phyloP scores from a whole-genome alignment of 35 echinoderm and acorn worm species.

The Heliocidaris erythrogramma region DNA sequence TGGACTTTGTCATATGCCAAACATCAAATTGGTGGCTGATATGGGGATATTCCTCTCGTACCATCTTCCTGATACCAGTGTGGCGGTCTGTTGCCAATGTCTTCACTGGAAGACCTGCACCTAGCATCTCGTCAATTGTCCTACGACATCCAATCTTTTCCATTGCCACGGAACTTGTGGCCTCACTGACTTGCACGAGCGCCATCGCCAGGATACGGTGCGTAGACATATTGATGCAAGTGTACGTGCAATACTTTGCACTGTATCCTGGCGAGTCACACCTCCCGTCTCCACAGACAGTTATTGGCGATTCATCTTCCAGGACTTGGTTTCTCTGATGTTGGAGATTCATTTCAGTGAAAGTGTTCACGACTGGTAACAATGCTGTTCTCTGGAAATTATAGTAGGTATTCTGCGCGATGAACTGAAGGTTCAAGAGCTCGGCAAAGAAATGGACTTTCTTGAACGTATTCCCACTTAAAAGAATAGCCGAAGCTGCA shows the following conservation, averaged over 20 bases:
- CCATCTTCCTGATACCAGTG: constrained; percentile 33
- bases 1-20: constrained; percentile 54
- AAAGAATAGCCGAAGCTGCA: constrained; percentile 50
- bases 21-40: constrained; percentile 72
- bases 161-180: constrained; percentile 63
- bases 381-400: constrained; percentile 7
- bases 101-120: neutral
- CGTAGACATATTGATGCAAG: constrained; percentile 53
- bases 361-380: constrained; percentile 35
- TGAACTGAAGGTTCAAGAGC: constrained; percentile 46
- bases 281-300: constrained; percentile 58
- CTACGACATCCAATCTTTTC: constrained; percentile 55
- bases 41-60: constrained; percentile 34
- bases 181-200: constrained; percentile 61
- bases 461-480: constrained; percentile 60
- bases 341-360: neutral
- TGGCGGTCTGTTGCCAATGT: constrained; percentile 70
- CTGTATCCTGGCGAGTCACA: constrained; percentile 67
- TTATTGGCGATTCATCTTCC: neutral
- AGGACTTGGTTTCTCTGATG: neutral
- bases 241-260: constrained; percentile 71
- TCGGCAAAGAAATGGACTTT: constrained; percentile 32
- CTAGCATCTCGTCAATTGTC: neutral
- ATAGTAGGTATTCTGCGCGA: constrained; percentile 31
- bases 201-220: constrained; percentile 50